Base-by-base conservation (phyloP, 1,140 invertebrate genomes). In the Bicyclus anynana region DNA sequence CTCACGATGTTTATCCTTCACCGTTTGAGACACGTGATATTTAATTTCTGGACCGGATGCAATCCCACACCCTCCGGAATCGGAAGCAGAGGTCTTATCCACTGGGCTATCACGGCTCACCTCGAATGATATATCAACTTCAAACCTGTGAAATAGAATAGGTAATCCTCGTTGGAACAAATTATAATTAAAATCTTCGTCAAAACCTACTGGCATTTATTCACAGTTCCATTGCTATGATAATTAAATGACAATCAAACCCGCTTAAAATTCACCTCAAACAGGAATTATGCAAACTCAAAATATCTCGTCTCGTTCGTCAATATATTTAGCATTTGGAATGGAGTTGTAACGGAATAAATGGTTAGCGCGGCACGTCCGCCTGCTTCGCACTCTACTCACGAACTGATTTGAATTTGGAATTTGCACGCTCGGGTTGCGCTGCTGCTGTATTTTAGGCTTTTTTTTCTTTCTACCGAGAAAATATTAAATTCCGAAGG, bases 401-500 rank as follows among this genome's bases (percentile, higher is more conserved):
- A 84, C 79, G 79, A 81, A 80, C 77, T 84, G 77, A 80, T 84
- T 84, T 81, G 77, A 82, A 82, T 82, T 82, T 77, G 59, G 76
- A 82, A 82, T 80, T 84, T 74, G 65, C 67, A 65, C 65, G 69
- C 73, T 71, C 50, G 53, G 52, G 62, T 66, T 67, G 62, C 52
- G 20, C 21, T 47, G 44, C 44, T 26, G n/a, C 21, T 14, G 44
- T 60, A 66, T 29, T 54, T 65, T 53, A 29, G n/a, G n/a, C 27
- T 38, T 67, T 60, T 69, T 67, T 23, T 59, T 16, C 16, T n/a
- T n/a, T n/a, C 16, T 16, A 14, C 37, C 14, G 16, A 38, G 13
- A 5, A 16, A 14, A 7, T 38, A 16, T 38, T 38, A 16, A 16
- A 33, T 33, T n/a, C 9, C 29, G n/a, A 33, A 33, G 29, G 29